Conservation (phyloP, 2,113 vertebrate species). For the Lampris megalopsis region DNA sequence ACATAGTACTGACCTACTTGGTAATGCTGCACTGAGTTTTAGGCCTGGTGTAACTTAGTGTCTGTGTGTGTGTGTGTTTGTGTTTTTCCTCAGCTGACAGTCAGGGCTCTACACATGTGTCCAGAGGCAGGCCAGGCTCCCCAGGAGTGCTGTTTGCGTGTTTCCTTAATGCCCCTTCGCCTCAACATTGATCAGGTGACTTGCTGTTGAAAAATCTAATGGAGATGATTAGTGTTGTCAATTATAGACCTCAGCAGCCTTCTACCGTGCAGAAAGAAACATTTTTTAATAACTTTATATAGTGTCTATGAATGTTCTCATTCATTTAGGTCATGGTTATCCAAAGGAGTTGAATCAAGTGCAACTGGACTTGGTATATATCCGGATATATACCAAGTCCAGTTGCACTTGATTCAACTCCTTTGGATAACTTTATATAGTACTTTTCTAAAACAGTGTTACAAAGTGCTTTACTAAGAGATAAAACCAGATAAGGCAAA, state of each 20-base stretch:
- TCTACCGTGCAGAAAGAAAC: background rate
- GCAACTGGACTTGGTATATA: too few relatives aligned
- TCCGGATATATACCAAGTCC: too few relatives aligned
- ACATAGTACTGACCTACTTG: too few relatives aligned
- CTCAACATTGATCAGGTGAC: constrained; percentile 98
- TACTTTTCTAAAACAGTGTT: too few relatives aligned
- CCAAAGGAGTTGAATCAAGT: too few relatives aligned
- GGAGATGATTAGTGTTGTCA: background rate
- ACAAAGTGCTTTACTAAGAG: too few relatives aligned
- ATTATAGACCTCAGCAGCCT: background rate
- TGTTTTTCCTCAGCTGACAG: constrained; percentile 84
- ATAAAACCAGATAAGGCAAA: too few relatives aligned
- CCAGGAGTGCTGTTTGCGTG: constrained; percentile 93
- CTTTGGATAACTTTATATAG: too few relatives aligned
- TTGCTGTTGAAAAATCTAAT: background rate
- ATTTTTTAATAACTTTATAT: background rate
- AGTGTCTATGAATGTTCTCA: too few relatives aligned
- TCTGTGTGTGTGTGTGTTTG: background rate
- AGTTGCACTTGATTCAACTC: too few relatives aligned
- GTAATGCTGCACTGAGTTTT: background rate
- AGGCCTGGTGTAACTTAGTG: background rate
- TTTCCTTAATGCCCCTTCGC: constrained; percentile 95
- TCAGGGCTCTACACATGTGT: constrained; percentile 94
- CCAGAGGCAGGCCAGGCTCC: constrained; percentile 93
- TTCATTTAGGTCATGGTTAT: too few relatives aligned